Evolutionary conservation across 2,888 invertebrate genomes (phyloP).

Genomic region (Epinotia brunnichana): DNA sequence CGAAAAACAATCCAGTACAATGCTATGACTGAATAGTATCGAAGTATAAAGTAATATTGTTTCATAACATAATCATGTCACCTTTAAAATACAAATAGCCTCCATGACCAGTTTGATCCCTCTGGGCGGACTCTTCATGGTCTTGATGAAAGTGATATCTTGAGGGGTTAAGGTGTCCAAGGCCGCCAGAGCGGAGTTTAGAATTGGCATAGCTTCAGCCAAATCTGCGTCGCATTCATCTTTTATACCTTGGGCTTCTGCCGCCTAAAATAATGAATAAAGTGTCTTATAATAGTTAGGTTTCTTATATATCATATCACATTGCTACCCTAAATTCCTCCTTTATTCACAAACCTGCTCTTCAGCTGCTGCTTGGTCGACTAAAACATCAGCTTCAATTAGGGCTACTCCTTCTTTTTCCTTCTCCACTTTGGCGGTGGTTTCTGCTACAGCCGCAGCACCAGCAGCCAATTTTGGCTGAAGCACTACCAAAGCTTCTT

Average conservation of each 20-base stretch:
- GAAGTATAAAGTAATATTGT: background rate
- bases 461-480: slow-evolving; percentile 95
- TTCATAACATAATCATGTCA: slow-evolving; percentile 53
- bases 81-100: slow-evolving; percentile 96
- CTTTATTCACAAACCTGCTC: slow-evolving; percentile 83
- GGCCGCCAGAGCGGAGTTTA: slow-evolving; percentile 93
- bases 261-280: slow-evolving; percentile 70
- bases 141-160: slow-evolving; percentile 96
- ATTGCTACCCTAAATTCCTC: background rate
- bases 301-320: background rate
- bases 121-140: slow-evolving; percentile 98
- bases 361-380: slow-evolving; percentile 91
- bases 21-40: background rate
- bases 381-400: slow-evolving; percentile 90
- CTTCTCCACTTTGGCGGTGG: slow-evolving; percentile 93
- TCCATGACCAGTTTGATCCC: slow-evolving; percentile 97
- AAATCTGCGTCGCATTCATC: slow-evolving; percentile 96
- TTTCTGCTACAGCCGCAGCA: slow-evolving; percentile 93
- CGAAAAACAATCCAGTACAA: background rate
- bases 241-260: slow-evolving; percentile 92
- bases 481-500: slow-evolving; percentile 90
- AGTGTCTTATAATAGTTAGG: too few species aligned
- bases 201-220: slow-evolving; percentile 95
- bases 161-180: slow-evolving; percentile 94
- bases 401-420: slow-evolving; percentile 94